Conservation (phyloP, 2,888 invertebrate species). For the Lithosia quadra region DNA sequence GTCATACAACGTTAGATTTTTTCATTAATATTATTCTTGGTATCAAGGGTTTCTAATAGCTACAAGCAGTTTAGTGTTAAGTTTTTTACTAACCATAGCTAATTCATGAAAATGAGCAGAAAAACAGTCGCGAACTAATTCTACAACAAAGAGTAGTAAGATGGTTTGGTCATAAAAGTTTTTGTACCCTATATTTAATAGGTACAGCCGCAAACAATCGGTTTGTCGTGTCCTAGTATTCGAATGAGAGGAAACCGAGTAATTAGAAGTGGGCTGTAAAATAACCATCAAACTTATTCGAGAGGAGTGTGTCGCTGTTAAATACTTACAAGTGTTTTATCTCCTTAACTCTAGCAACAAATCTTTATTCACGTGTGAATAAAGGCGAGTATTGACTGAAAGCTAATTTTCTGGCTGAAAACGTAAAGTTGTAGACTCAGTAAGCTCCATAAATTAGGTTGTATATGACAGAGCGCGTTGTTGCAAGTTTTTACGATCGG, state of each 20-base stretch:
- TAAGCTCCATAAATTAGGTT: conserved; percentile 80
- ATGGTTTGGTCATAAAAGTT: conserved; percentile 72
- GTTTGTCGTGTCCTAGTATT: conserved; percentile 73
- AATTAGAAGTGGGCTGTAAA: conserved; percentile 84
- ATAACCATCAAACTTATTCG: conserved; percentile 82
- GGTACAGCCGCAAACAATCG: conserved; percentile 70
- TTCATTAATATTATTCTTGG: conserved; percentile 12
- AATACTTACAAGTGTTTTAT: conserved; percentile 51
- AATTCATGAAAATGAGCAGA: conserved; percentile 48
- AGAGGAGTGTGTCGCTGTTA: conserved; percentile 74
- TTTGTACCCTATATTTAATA: conserved; percentile 68
- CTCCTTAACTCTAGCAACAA: conserved; percentile 9
- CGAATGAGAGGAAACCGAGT: conserved; percentile 77
- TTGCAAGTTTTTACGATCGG: conserved; percentile 77
- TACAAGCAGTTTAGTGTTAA: neutral
- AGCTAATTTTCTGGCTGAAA: conserved; percentile 25
- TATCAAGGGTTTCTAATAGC: neutral
- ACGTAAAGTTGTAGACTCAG: conserved; percentile 57
- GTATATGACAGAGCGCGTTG: conserved; percentile 81
- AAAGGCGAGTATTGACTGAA: conserved; percentile 47
- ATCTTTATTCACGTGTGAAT: conserved; percentile 30
- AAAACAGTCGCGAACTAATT: conserved; percentile 65
- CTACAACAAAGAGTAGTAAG: conserved; percentile 75
- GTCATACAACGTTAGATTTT: too few relatives aligned
- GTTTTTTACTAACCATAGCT: conserved; percentile 28